Conservation (phyloP, 2,888 invertebrate genomes). For the Drosophila fulvimacula region DNA sequence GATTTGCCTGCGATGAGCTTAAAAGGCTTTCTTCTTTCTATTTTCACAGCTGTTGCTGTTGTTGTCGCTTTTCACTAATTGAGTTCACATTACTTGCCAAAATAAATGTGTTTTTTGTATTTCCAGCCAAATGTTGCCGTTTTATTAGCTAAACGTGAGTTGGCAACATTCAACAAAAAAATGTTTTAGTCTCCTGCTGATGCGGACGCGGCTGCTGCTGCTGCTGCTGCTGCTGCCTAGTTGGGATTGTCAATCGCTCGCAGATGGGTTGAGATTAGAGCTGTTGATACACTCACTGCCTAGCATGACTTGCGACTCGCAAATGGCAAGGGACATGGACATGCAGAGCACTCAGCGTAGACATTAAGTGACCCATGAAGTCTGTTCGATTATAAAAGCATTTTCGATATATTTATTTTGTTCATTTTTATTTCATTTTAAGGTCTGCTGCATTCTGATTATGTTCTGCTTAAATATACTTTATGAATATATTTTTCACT, state of each 20-base stretch:
- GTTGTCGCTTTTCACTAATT: constrained; percentile 61
- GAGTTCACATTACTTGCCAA: constrained; percentile 78
- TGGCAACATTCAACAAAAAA: constrained; percentile 56
- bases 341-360: neutral
- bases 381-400: constrained; percentile 5
- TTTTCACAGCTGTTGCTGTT: constrained; percentile 27
- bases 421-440: neutral
- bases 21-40: constrained; percentile 41
- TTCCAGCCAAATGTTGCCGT: constrained; percentile 67
- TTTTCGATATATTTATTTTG: constrained; percentile 1
- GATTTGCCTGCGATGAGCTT: constrained; percentile 33
- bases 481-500: neutral
- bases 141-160: constrained; percentile 78
- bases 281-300: constrained; percentile 10
- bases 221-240: constrained; percentile 26
- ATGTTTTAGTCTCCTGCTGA: constrained; percentile 9
- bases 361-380: constrained; percentile 7
- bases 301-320: constrained; percentile 5
- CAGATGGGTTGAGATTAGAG: constrained; percentile 6
- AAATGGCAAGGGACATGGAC: neutral
- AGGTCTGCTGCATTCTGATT: constrained; percentile 1
- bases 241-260: constrained; percentile 46
- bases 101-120: constrained; percentile 56
- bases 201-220: constrained; percentile 6
- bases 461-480: neutral